Evolutionary conservation across 2,888 invertebrate genomes (phyloP), one percentile per base, ranked within the genome.

Genomic region (Hirtodrosophila duncani): DNA sequence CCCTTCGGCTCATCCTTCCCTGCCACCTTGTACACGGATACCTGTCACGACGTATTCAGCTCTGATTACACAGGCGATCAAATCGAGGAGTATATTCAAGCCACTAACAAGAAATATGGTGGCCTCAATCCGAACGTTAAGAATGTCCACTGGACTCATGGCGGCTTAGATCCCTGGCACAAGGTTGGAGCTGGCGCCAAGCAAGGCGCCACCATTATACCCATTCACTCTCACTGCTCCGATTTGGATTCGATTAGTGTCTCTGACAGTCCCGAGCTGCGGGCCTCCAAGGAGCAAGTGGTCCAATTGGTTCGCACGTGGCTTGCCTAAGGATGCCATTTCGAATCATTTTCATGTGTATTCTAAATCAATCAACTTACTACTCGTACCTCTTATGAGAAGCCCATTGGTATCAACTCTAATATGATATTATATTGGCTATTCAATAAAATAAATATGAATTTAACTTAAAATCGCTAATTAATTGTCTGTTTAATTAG

Each of bases 101-200:
- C 83, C 5, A 88, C 88, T 1, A 89, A 89, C 65, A 56, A 74
- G 0, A 60, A 84, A 24, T 89, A 87, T 60, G 89, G 88, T n/a
- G 88, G 87, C 3, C 60, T 70, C 3, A 49, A 81, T 31, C 87
- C 88, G 0, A 80, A 85, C 9, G 83, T 88, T 0, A 84, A 78
- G 2, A 87, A 88, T 39, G 88, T 89, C 1, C 86, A 88, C 14
- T 88, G 87, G 48, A 86, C 88, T 2, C 89, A 89, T 43, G 89
- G 89, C 7, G 83, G 85, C 39, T 56, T 88, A 13, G 89, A 89
- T 82, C 89, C 89, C 8, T 89, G 89, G 89, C 87, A 88, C 63
- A 65, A 82, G 2, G 84, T 89, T 51, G 89, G 89, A 2, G 71
- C 86, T 1, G 57, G 64, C 1, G 31, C 13, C 3, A 45, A 18